These are phyloP conservation scores for Kryptolebias ocellatus DNA, from an alignment of 2,797 vertebrate species.

Conservation along the genomic window DNA sequence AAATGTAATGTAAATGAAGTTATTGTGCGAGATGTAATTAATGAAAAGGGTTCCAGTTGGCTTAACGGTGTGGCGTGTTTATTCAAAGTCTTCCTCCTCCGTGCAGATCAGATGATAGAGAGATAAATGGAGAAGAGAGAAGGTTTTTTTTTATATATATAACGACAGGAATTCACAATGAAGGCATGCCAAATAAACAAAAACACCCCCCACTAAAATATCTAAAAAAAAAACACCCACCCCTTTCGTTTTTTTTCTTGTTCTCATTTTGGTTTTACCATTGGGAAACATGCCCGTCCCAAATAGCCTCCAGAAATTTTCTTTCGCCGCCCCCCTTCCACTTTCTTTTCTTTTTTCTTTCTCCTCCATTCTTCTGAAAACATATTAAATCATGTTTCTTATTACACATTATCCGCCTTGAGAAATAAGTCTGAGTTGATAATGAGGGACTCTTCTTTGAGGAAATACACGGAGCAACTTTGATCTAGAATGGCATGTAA, in stretches of 20 bases:
- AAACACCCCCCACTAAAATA: slow-evolving; percentile 21
- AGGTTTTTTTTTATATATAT: slow-evolving; percentile 57
- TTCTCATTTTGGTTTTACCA: slow-evolving; percentile 66
- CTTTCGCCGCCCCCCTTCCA: slow-evolving; percentile 17
- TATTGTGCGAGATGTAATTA: slow-evolving; percentile 74
- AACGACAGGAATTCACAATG: slow-evolving; percentile 74
- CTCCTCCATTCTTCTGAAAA: slow-evolving; percentile 60
- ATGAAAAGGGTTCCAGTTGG: slow-evolving; percentile 74
- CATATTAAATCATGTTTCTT: slow-evolving; percentile 76
- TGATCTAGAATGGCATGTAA: slow-evolving; percentile 79
- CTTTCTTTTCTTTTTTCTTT: slow-evolving; percentile 14
- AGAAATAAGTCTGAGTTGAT: slow-evolving; percentile 70
- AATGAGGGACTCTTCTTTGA: slow-evolving; percentile 71
- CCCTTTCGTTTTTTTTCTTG: slow-evolving; percentile 6
- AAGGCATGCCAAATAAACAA: slow-evolving; percentile 65
- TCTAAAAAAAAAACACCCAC: slow-evolving; percentile 39
- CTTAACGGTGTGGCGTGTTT: slow-evolving; percentile 68
- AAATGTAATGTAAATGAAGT: slow-evolving; percentile 70
- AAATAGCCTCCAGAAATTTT: slow-evolving; percentile 67
- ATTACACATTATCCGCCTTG: slow-evolving; percentile 53
- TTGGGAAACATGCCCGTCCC: slow-evolving; percentile 61
- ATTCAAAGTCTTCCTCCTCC: slow-evolving; percentile 69
- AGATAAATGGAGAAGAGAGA: slow-evolving; percentile 46
- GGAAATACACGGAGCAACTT: slow-evolving; percentile 74
- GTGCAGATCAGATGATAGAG: slow-evolving; percentile 59